Conservation (phyloP, 2,797 vertebrate genomes). For the Phrynocephalus forsythii region DNA sequence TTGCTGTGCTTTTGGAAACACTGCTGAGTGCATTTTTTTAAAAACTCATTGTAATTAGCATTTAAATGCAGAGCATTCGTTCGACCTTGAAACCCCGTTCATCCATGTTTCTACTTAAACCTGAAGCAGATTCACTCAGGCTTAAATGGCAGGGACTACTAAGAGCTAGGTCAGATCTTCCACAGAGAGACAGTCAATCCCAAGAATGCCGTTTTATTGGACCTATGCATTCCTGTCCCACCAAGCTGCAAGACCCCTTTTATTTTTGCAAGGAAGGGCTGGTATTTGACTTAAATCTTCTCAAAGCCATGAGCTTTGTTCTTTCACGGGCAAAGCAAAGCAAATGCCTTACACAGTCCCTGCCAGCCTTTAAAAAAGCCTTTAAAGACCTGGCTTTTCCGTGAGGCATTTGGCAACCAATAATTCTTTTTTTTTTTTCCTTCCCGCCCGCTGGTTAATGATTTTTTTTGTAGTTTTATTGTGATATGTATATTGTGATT, state of each 20-base stretch:
- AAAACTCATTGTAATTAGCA: neutral
- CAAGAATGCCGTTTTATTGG: slow-evolving; percentile 35
- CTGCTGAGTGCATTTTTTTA: neutral
- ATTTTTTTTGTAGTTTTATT: too few relatives aligned
- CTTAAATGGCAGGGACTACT: slow-evolving; percentile 71
- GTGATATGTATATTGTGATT: too few relatives aligned
- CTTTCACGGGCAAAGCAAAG: neutral
- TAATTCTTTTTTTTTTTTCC: too few relatives aligned
- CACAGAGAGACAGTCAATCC: neutral
- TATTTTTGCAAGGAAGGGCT: slow-evolving; percentile 7
- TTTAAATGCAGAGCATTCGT: slow-evolving; percentile 7
- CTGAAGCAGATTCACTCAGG: slow-evolving; percentile 32
- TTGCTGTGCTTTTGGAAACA: neutral
- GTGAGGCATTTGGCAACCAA: too few relatives aligned
- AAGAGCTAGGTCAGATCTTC: slow-evolving; percentile 33
- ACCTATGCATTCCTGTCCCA: neutral
- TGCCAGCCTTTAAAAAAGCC: too few relatives aligned
- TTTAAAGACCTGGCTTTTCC: too few relatives aligned
- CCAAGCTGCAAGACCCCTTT: neutral
- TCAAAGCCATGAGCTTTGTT: neutral
- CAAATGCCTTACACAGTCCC: neutral
- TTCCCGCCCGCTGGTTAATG: too few relatives aligned
- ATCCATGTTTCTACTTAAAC: slow-evolving; percentile 32
- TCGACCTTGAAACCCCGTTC: slow-evolving; percentile 19
- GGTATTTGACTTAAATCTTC: slow-evolving; percentile 42